Percentiles rank a stretch among this genome's conserved stretches.
Evolutionary conservation across 1,140 invertebrate genomes (phyloP).

Genomic region (Cecropterus lyciades): DNA sequence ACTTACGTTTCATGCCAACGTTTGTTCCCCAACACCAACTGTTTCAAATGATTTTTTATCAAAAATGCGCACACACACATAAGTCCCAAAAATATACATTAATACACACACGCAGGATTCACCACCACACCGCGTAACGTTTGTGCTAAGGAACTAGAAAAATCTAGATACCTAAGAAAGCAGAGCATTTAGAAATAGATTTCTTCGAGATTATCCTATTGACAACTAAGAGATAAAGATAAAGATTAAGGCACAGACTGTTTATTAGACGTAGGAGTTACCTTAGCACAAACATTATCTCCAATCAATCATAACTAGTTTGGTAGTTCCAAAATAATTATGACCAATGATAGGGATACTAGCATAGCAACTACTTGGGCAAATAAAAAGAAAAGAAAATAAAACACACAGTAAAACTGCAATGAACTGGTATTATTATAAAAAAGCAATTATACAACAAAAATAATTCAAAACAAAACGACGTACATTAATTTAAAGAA

Average conservation of each 20-base stretch:
- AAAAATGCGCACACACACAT: slow-evolving; percentile 67
- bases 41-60: slow-evolving; percentile 65
- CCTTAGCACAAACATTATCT: slow-evolving; percentile 71
- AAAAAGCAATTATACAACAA: slow-evolving; percentile 89
- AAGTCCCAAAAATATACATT: slow-evolving; percentile 52
- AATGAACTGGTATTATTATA: slow-evolving; percentile 89
- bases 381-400: slow-evolving; percentile 81
- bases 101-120: slow-evolving; percentile 58
- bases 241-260: slow-evolving; percentile 56
- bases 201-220: slow-evolving; percentile 21
- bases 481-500: slow-evolving; percentile 89
- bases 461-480: slow-evolving; percentile 88
- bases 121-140: slow-evolving; percentile 54
- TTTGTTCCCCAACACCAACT: slow-evolving; percentile 82
- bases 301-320: slow-evolving; percentile 54
- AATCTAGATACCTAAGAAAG: slow-evolving; percentile 30
- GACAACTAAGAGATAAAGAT: slow-evolving; percentile 18
- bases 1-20: slow-evolving; percentile 78
- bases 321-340: slow-evolving; percentile 55
- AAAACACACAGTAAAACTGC: slow-evolving; percentile 87
- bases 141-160: slow-evolving; percentile 64
- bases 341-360: slow-evolving; percentile 51
- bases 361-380: slow-evolving; percentile 67
- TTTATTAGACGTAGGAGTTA: slow-evolving; percentile 50
- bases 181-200: slow-evolving; percentile 13